Conservation (phyloP, 2,113 vertebrate species). For the Phalacrocorax carbo region DNA sequence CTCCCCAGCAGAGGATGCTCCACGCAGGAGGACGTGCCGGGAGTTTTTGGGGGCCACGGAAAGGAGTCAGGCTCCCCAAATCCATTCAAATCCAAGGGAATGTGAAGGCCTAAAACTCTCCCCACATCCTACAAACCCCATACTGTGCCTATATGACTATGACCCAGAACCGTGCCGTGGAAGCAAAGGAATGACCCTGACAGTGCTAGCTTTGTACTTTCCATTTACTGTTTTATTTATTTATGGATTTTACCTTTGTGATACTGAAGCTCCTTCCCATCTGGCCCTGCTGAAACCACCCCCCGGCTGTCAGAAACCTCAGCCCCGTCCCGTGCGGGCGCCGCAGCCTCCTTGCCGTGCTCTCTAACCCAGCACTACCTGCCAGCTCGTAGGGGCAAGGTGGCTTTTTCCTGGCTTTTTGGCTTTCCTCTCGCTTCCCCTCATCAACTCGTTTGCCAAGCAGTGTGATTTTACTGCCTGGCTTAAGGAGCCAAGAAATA, state of each 20-base stretch:
- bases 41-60: neutral
- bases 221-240: neutral
- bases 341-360: neutral
- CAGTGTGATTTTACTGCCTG: constrained; percentile 36
- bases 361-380: neutral
- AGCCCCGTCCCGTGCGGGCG: neutral
- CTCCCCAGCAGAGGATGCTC: neutral
- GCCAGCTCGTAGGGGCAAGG: constrained; percentile 4
- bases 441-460: constrained; percentile 33
- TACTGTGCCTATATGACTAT: accelerated
- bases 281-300: neutral
- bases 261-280: neutral
- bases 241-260: neutral
- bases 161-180: accelerated
- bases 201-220: neutral
- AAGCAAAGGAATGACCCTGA: neutral
- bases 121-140: neutral
- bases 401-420: constrained; percentile 22
- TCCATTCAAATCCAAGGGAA: neutral
- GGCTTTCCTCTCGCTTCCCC: constrained; percentile 25
- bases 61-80: neutral
- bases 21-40: accelerated
- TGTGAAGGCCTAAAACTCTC: neutral
- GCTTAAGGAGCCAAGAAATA: constrained; percentile 37
- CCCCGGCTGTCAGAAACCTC: neutral